Percentiles rank a stretch among this genome's conserved stretches.
Conservation (phyloP, 2,888 invertebrate species). For the Lasioglossum oenotherae region DNA sequence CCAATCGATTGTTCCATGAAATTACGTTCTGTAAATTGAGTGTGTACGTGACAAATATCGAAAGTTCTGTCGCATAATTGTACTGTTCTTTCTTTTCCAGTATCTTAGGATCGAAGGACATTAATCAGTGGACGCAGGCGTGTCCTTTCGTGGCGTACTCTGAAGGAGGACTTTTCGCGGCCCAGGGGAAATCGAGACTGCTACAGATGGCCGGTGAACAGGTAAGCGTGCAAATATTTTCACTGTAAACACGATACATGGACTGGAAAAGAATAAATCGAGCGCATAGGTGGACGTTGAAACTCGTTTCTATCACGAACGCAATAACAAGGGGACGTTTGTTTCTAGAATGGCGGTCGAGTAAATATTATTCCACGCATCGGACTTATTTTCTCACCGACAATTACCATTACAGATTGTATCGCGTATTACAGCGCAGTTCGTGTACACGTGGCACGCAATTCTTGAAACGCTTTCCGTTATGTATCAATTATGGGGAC, state of each 20-base stretch:
- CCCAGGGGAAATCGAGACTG: slow-evolving; percentile 2
- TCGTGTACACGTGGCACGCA: neutral
- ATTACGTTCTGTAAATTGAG: neutral
- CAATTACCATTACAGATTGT: slow-evolving; percentile 4
- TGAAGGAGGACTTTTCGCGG: neutral
- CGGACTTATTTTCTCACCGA: neutral
- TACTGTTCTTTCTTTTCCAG: neutral
- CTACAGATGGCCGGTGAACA: neutral
- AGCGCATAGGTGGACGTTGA: neutral
- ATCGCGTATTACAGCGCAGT: neutral
- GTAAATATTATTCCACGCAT: neutral
- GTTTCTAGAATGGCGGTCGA: neutral
- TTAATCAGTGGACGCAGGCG: slow-evolving; percentile 9
- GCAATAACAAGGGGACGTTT: neutral
- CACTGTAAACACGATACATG: neutral
- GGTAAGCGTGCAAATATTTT: slow-evolving; percentile 10
- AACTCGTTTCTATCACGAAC: neutral
- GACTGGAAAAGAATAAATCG: neutral
- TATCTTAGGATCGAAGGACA: neutral
- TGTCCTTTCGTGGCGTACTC: neutral
- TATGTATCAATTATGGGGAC: neutral
- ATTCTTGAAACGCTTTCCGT: neutral
- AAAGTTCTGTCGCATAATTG: neutral
- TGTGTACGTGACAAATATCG: neutral
- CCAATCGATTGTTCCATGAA: neutral